phyloP scores from a whole-genome alignment of 1,140 invertebrate genomes.

The Plutomurus gul region DNA sequence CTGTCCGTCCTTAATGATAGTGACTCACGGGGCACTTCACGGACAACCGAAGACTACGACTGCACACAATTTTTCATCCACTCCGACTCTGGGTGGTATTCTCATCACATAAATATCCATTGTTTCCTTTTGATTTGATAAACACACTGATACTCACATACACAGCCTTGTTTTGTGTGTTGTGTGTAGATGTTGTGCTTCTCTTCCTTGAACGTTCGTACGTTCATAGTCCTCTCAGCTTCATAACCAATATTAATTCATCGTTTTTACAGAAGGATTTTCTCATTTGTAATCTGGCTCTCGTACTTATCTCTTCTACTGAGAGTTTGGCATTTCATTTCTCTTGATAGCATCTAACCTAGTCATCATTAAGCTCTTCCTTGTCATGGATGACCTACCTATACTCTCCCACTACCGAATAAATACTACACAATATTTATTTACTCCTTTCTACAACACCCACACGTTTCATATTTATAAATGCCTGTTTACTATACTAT shows the following conservation, averaged over 20 bases:
- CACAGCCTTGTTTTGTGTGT: no score
- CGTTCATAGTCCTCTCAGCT: no score
- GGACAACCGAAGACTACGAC: neutral
- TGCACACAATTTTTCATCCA: conserved; percentile 15
- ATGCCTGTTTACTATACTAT: no score
- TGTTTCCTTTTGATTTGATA: conserved; percentile 23
- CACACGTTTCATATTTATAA: no score
- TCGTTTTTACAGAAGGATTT: neutral
- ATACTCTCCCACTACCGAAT: no score
- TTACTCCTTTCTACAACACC: no score
- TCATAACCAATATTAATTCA: neutral
- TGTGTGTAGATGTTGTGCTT: no score
- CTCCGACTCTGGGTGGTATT: conserved; percentile 12
- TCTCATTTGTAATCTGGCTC: neutral
- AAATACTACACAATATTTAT: no score
- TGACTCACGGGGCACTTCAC: neutral
- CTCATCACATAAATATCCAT: conserved; percentile 27
- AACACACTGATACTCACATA: conserved; percentile 22
- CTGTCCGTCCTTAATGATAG: neutral
- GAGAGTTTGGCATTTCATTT: neutral
- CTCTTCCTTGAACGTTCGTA: no score
- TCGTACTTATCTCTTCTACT: neutral
- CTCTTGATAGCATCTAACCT: conserved; percentile 14
- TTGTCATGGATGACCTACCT: no score
- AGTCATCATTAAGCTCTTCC: conserved; percentile 9